phyloP scores from a whole-genome alignment of 1,140 invertebrate genomes.

The Dolichoris vasculosae region DNA sequence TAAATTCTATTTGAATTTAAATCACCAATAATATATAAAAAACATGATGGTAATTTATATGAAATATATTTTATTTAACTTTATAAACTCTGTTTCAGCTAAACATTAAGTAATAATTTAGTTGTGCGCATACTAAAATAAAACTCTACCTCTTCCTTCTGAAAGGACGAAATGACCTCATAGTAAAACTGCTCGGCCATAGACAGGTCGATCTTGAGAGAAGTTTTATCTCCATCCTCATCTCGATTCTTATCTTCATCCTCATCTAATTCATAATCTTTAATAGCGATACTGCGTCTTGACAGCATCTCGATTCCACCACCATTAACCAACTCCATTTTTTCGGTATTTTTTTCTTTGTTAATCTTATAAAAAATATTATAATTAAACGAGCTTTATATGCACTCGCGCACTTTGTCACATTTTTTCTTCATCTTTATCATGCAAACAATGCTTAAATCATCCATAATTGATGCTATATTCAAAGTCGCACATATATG shows the following conservation, averaged over 20 bases:
- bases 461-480: background rate
- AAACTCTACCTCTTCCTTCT: slow-evolving; percentile 54
- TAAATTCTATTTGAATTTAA: background rate
- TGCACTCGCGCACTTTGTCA: background rate
- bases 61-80: too few relatives aligned
- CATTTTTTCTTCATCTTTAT: slow-evolving; percentile 11
- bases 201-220: slow-evolving; percentile 70
- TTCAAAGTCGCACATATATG: slow-evolving; percentile 25
- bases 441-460: background rate
- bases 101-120: background rate
- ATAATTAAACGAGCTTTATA: background rate
- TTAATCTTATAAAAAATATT: background rate
- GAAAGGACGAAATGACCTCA: slow-evolving; percentile 72
- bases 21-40: too few relatives aligned
- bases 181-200: slow-evolving; percentile 73
- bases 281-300: slow-evolving; percentile 66
- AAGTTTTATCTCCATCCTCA: slow-evolving; percentile 60
- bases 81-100: background rate
- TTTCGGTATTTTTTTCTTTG: slow-evolving; percentile 38
- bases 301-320: slow-evolving; percentile 69
- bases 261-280: slow-evolving; percentile 65
- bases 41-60: too few relatives aligned
- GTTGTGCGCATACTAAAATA: slow-evolving; percentile 5
- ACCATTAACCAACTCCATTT: slow-evolving; percentile 70
- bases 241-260: slow-evolving; percentile 58